Conservation (phyloP, 2,113 vertebrate species). For the Colinus virginianus region DNA sequence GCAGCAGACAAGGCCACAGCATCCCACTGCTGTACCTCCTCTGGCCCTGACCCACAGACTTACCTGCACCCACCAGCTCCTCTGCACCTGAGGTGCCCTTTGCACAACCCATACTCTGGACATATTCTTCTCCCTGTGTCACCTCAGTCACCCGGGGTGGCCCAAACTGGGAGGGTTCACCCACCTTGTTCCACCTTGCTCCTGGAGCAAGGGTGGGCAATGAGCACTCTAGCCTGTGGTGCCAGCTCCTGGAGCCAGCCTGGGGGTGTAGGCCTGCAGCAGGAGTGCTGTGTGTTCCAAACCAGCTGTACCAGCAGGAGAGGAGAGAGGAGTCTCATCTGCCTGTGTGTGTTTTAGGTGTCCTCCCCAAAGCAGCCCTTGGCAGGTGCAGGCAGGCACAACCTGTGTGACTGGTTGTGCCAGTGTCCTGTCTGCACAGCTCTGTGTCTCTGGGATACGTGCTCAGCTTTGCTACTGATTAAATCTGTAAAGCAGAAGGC, state of each 20-base stretch:
- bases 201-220: background rate
- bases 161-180: background rate
- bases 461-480: background rate
- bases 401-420: background rate
- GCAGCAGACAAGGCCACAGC: fast-evolving
- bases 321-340: background rate
- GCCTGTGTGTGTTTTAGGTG: background rate
- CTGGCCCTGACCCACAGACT: too few species aligned
- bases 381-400: background rate
- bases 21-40: fast-evolving
- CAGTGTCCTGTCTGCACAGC: background rate
- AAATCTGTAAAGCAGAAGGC: background rate
- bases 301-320: background rate
- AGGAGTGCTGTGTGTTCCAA: background rate
- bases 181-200: too few species aligned
- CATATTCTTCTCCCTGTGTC: background rate
- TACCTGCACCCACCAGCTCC: fast-evolving
- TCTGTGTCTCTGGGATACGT: background rate
- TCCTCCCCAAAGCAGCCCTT: background rate
- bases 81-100: background rate
- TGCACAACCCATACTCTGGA: background rate
- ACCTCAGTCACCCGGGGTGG: background rate
- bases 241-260: background rate
- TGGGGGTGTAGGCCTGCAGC: background rate
- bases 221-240: background rate